Evolutionary conservation across 2,888 invertebrate genomes (phyloP), one percentile per base, ranked within the genome.

Genomic region (Plagodis pulveraria): DNA sequence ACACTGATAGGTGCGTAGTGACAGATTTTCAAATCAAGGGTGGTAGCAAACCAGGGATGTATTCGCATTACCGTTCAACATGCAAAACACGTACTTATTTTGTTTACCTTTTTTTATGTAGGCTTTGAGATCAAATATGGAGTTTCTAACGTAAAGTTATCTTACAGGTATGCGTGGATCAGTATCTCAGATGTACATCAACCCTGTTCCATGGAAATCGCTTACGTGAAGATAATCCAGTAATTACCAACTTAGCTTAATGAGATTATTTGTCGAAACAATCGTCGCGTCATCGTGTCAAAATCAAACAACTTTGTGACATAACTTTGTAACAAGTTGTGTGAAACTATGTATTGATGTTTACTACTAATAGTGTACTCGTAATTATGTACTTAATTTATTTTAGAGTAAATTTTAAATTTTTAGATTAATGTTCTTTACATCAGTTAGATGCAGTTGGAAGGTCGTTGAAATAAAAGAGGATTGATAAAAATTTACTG

Each of bases 191-290:
- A 93, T 95, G 77, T 95, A 94, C 70, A 87, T 95, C 58, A 95
- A 95, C 78, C 95, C 95, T 2, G 89, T 93, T 36, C 95, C 95
- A 0, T 95, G 95, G 95, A 93, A 94, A 70, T 84, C 86, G 40
- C 76, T 87, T 4, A 79, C 86, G n/a, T 89, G 84, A 76, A 65
- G 58, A 50, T 11, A 42, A 46, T 42, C 22, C 22, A 22, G 22
- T 22, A 22, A 22, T 22, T 2, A 22, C 22, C 22, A 22, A 22
- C 22, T 22, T 22, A 22, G 22, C 22, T 22, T 22, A 22, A 22
- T 22, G 22, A 1, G 22, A 22, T 22, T 22, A 22, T 22, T 22
- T 2, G 22, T 22, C 22, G 22, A 22, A 22, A 22, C 22, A 22
- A 22, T 22, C 22, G 22, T 22, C 22, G 22, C 22, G 22, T 22